Evolutionary conservation across 2,113 vertebrate species (phyloP).

Genomic region (Varanus komodoensis): DNA sequence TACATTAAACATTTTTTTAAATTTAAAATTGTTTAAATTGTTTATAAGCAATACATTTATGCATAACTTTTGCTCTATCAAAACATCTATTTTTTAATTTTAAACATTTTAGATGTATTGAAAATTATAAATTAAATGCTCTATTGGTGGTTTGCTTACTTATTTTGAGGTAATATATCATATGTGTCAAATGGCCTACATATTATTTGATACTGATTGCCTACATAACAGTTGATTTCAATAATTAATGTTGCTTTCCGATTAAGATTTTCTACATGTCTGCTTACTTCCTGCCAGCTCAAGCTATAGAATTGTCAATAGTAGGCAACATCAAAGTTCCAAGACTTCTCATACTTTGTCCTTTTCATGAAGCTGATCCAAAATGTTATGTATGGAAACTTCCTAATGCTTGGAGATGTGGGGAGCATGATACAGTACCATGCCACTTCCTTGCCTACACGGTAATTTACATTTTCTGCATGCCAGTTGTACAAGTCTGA

Average conservation of each 20-base stretch:
- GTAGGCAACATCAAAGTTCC: background rate
- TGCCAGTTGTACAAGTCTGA: slow-evolving; percentile 37
- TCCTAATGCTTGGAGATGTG: background rate
- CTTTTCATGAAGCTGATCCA: background rate
- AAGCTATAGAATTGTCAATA: background rate
- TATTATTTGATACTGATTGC: too few species aligned
- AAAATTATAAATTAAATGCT: too few species aligned
- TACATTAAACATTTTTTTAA: too few species aligned
- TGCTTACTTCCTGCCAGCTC: background rate
- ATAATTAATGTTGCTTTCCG: background rate
- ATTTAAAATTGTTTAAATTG: too few species aligned
- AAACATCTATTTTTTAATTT: too few species aligned
- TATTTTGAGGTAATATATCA: too few species aligned
- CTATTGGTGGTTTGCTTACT: too few species aligned
- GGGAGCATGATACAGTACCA: background rate
- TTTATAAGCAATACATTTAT: too few species aligned
- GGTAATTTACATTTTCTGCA: slow-evolving; percentile 22
- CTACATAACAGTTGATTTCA: too few species aligned
- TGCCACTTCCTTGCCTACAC: background rate
- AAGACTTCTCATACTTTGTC: background rate
- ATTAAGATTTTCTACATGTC: background rate
- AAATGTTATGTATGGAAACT: background rate
- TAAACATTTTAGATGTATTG: too few species aligned
- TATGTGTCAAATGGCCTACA: too few species aligned
- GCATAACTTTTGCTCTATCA: too few species aligned